Conservation (phyloP, 2,797 vertebrate genomes). For the Pachyuromys duprasi region DNA sequence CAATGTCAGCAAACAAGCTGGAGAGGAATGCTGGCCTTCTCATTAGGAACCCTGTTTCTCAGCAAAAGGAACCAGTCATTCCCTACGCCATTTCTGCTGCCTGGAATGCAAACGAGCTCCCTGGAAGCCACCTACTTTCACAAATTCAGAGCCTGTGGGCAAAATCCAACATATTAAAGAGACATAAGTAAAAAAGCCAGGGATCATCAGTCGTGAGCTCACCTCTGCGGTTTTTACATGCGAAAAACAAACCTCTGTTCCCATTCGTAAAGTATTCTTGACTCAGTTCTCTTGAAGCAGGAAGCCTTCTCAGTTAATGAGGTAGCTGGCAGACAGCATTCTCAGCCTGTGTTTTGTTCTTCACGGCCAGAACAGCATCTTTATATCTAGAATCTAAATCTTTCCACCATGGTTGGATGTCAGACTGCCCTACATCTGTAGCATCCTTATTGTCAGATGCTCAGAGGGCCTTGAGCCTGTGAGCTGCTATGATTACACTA, state of each 20-base stretch:
- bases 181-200: not conserved
- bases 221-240: not conserved
- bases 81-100: not conserved
- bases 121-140: not conserved
- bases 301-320: not conserved
- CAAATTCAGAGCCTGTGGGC: not conserved
- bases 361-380: not conserved
- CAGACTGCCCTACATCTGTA: not conserved
- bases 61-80: not conserved
- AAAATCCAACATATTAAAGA: constrained; percentile 29
- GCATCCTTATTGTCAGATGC: not conserved
- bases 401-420: not conserved
- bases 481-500: not conserved
- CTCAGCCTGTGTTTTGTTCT: not conserved
- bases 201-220: not conserved
- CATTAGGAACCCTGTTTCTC: not conserved
- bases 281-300: not conserved
- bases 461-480: not conserved
- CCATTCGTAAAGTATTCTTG: not conserved
- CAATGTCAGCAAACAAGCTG: not conserved
- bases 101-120: constrained; percentile 1
- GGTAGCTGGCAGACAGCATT: not conserved
- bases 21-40: not conserved
- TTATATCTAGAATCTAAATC: not conserved
- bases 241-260: constrained; percentile 4